These are phyloP conservation scores for Scolopax rusticola DNA, from an alignment of 2,797 vertebrate species.

Conservation along the genomic window DNA sequence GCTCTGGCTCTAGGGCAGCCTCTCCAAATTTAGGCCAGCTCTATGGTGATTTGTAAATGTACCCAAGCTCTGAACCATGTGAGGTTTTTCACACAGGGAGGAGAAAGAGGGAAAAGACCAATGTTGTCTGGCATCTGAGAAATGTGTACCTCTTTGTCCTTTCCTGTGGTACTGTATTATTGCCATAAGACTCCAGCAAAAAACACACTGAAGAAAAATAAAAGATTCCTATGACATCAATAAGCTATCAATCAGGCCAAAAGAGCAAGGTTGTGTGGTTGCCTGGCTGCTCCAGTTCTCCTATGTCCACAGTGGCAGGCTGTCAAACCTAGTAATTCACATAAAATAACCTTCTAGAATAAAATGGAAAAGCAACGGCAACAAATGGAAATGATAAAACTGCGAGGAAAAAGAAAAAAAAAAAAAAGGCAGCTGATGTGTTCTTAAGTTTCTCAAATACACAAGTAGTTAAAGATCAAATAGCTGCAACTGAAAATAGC, in stretches of 20 bases:
- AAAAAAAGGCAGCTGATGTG: background rate
- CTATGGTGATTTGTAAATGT: background rate
- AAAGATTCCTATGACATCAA: background rate
- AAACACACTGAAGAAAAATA: fast-evolving
- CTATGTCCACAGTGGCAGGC: background rate
- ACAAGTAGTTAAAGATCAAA: background rate
- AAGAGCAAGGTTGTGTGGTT: background rate
- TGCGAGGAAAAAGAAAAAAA: background rate
- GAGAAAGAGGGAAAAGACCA: background rate
- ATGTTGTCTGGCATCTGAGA: background rate
- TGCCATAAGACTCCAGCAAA: background rate
- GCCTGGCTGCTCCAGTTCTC: background rate
- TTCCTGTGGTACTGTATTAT: background rate
- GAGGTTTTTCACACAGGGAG: background rate
- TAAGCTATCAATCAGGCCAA: background rate
- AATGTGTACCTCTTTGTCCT: background rate
- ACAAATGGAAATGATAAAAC: constrained; percentile 3
- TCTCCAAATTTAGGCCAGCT: background rate
- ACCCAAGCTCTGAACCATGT: background rate
- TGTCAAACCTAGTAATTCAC: background rate
- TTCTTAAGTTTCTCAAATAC: background rate
- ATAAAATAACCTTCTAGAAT: background rate
- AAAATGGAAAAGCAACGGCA: background rate
- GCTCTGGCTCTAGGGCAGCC: background rate
- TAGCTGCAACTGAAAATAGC: background rate